Base-by-base conservation (phyloP, 2,797 vertebrate genomes). In the Acrossocheilus fasciatus region DNA sequence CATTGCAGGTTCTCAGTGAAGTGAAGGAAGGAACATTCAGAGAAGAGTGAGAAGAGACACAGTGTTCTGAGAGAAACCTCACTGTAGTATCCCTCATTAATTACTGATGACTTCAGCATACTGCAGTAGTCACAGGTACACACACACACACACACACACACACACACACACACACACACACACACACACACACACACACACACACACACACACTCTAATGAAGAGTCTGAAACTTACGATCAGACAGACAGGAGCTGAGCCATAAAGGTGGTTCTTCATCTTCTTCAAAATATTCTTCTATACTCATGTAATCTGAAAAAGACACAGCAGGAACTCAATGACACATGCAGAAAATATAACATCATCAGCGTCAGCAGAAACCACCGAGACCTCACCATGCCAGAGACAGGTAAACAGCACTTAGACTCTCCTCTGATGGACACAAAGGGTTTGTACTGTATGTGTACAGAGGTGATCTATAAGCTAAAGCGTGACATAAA, bases 181-280 rank as follows among this genome's bases (percentile, higher is more conserved):
- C 45, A 43, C 57, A 57, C 41, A 50, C 10, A 34, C 45, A 43
- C 57, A 66, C 59, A 50, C 10, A 34, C 39, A 43, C 57, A 66
- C 59, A 50, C 10, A 34, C 45, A 43, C 57, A 69, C 11, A 30
- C 36, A 50, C 43, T 9, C 3, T 36, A 68, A 68, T 68, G 66
- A 36, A 45, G 45, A 23, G 2, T 64, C 39, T 52, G 34, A 39
- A 14, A 69, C 39, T 91, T 84, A 96, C 96, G 90, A 92, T 90
- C 85, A 96, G 91, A 88, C 95, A 92, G 91, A 95, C 87, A n/a
- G 95, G 91, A 92, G 93, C 91, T 75, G 94, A 93, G 92, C 94
- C 94, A 94, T 89, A 95, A 92, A 96, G 95, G 95, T 93, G 95
- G 95, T 95, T 96, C 96, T 86, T 96, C 95, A 91, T 96, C 95